A percentile compares a stretch with the other conserved stretches of the same genome.
These are phyloP conservation scores for Microhierax caerulescens DNA, from an alignment of 2,797 vertebrate genomes.

Conservation along the genomic window DNA sequence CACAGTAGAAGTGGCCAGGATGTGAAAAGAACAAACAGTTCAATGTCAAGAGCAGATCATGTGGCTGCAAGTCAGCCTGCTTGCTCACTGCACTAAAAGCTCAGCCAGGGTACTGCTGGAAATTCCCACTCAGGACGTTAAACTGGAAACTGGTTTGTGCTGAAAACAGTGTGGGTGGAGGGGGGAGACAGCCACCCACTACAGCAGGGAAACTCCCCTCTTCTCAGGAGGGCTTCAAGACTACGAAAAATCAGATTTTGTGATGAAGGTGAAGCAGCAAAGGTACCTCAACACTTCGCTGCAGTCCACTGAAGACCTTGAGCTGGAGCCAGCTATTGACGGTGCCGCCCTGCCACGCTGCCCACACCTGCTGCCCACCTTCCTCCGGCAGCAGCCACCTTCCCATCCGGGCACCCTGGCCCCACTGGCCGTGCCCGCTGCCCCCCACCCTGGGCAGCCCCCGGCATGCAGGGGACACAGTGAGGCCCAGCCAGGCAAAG, in stretches of 20 bases:
- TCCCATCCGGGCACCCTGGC: fast-evolving
- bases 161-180: fast-evolving
- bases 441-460: fast-evolving
- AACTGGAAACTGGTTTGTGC: background rate
- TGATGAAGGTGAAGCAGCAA: background rate
- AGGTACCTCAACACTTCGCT: background rate
- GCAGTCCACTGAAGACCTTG: background rate
- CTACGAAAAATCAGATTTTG: background rate
- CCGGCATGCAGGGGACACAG: fast-evolving
- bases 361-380: fast-evolving
- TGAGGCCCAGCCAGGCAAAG: fast-evolving
- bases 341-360: fast-evolving
- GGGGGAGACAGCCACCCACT: background rate
- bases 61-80: constrained; percentile 45
- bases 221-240: background rate
- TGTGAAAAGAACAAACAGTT: constrained; percentile 54
- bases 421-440: fast-evolving
- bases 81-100: background rate
- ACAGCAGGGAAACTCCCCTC: background rate
- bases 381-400: background rate
- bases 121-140: background rate
- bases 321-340: background rate
- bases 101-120: constrained; percentile 13
- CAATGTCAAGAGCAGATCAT: constrained; percentile 57
- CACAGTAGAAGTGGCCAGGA: background rate